Percentiles rank a stretch among this genome's conserved stretches.
Evolutionary conservation across 2,888 invertebrate genomes (phyloP).

Genomic region (Aromia moschata): DNA sequence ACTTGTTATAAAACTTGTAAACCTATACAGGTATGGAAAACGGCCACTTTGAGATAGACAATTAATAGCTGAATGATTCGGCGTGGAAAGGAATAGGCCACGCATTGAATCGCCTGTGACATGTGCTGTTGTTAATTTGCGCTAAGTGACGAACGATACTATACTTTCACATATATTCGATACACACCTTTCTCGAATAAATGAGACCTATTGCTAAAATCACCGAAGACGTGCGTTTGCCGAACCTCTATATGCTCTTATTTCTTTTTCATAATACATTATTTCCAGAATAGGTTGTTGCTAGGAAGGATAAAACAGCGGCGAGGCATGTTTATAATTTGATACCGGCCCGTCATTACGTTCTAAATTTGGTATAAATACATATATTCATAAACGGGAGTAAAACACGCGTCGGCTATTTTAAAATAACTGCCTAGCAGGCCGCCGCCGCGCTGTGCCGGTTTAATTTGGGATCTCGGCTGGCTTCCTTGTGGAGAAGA

Average conservation of each 20-base stretch:
- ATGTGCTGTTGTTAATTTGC: too few species aligned
- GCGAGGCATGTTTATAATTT: conserved; percentile 36
- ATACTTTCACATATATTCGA: too few species aligned
- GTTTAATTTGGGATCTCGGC: conserved; percentile 36
- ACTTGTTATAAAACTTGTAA: too few species aligned
- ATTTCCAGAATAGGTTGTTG: neutral
- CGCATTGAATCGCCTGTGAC: too few species aligned
- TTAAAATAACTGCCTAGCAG: conserved; percentile 35
- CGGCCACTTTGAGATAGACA: too few species aligned
- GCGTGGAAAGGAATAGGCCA: too few species aligned
- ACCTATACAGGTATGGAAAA: too few species aligned
- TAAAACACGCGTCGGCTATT: conserved; percentile 36
- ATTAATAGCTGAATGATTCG: too few species aligned
- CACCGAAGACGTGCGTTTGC: too few species aligned
- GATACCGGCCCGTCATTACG: conserved; percentile 37
- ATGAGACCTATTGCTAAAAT: too few species aligned
- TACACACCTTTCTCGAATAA: too few species aligned
- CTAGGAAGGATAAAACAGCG: conserved; percentile 6
- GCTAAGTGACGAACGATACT: too few species aligned
- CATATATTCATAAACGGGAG: conserved; percentile 41
- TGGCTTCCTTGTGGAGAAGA: conserved; percentile 15
- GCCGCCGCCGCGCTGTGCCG: neutral
- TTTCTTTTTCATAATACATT: neutral
- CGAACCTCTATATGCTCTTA: neutral
- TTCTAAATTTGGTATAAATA: conserved; percentile 45